Conservation (phyloP, 2,888 invertebrate species). For the Alloscopus bannaensis region DNA sequence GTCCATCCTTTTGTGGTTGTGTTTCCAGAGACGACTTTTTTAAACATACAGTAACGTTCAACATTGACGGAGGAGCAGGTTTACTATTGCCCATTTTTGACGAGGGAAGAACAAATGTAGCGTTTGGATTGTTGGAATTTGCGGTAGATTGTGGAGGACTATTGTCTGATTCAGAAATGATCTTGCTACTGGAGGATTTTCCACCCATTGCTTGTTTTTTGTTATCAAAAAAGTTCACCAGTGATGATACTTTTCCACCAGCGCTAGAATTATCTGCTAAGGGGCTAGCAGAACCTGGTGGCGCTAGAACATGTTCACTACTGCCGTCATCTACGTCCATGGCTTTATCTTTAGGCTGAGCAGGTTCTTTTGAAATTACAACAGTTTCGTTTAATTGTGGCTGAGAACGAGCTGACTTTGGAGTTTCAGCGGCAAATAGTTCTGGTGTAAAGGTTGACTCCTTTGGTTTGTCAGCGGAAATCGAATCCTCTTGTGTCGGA, state of each 20-base stretch:
- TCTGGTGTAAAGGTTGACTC: constrained; percentile 44
- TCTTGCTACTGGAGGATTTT: no score
- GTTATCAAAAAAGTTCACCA: constrained; percentile 47
- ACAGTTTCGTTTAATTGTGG: constrained; percentile 21
- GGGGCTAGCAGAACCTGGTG: not conserved
- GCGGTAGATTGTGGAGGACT: no score
- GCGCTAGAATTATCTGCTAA: not conserved
- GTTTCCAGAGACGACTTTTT: not conserved
- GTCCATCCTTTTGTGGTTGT: not conserved
- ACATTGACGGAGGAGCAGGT: constrained; percentile 3
- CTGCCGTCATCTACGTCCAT: not conserved
- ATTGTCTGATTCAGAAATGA: no score
- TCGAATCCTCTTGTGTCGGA: constrained; percentile 20
- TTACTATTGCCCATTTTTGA: not conserved
- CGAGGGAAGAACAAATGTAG: constrained; percentile 40
- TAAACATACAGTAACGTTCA: constrained; percentile 54
- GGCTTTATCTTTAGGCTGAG: constrained; percentile 8
- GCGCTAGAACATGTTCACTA: not conserved
- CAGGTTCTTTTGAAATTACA: constrained; percentile 26
- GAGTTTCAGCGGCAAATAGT: constrained; percentile 38
- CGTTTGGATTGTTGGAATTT: constrained; percentile 26
- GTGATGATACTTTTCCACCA: constrained; percentile 34
- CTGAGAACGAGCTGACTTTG: constrained; percentile 16
- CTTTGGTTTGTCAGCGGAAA: not conserved
- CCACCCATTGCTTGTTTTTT: not conserved